Evolutionary conservation across 2,888 invertebrate genomes (phyloP), one percentile per base, ranked within the genome.

Genomic region (Xylota sylvarum): DNA sequence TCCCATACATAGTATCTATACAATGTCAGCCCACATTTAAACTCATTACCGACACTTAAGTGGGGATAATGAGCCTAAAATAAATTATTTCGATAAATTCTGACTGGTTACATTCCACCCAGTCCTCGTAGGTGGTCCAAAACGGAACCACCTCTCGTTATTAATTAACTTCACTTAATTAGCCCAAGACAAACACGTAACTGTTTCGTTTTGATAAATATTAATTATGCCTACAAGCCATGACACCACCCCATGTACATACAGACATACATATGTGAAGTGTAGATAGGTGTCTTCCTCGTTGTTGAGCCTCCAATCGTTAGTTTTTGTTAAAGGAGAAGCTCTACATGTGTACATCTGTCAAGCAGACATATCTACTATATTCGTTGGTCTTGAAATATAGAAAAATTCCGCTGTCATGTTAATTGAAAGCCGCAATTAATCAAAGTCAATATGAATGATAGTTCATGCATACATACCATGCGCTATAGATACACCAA

Each of bases 381-480:
- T 79, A 79, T 67, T 60, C 17, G 7, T 37, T 64, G 19, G 14
- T 55, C 55, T 72, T 37, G 40, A 37, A 56, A 46, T n/a, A 12
- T 17, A 17, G 50, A 65, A 60, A 74, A 72, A 74, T 43, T 78
- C 56, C 40, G 35, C 64, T 85, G 84, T 70, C 84, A 69, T 80
- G 84, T 85, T 76, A 85, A 80, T 80, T 74, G 80, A 85, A 80
- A 74, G 74, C 67, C 80, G 62, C 74, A 80, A 85, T 85, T 85
- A 85, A 85, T 85, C 84, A 85, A 76, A 80, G 84, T 85, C 84
- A 80, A 74, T 85, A 74, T 85, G 84, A 84, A 74, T 74, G 73
- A 84, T 84, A 84, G 84, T 69, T 67, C 56, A 23, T 62, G 40
- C 52, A 35, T 23, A 65, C n/a, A 10, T 37, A 10, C n/a, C n/a